Evolutionary conservation across 1,140 invertebrate genomes (phyloP), one percentile per base, ranked within the genome.

Genomic region (Macrosteles quadrilineatus): DNA sequence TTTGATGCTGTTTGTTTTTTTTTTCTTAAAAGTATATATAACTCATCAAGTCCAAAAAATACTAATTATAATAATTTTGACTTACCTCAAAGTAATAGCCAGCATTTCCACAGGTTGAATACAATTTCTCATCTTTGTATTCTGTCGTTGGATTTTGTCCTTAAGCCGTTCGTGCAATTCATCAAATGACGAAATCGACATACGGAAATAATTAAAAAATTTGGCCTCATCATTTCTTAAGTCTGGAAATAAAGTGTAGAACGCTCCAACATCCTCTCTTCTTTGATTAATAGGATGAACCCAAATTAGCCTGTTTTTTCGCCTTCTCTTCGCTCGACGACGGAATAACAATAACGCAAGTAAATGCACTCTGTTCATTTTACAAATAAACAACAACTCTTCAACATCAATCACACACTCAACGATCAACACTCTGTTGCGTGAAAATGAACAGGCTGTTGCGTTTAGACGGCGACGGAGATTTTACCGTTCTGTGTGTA

Each of bases 121-220:
- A 31, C 55, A 29, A 59, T 64, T 59, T 25, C 66, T 30, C 31
- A 53, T 27, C 30, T 55, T 31, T 47, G 50, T 68, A 50, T 55
- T 45, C 19, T 68, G 9, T 29, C 27, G 21, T 59, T 59, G 55
- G 6, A 53, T 50, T 25, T 19, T 50, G 19, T 68, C 45, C 47
- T 29, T 68, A 43, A 68, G 66, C 12, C 14, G 66, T 25, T 2
- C 27, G 55, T 27, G 55, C 27, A 59, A 29, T 59, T 59, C 55
- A n/a, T 59, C 25, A 29, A 59, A 59, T 59, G 55, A 59, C 55
- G 55, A 59, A 23, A 59, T 59, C n/a, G 55, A 59, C 55, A 59
- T 59, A 6, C 25, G 2, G 23, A 59, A 59, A 29, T 30, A 59
- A 29, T 59, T 59, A 29, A 59, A 29, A 59, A 59, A 25, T 14